Conservation (phyloP, 2,797 vertebrate genomes). For the Atherinosoma microstoma region DNA sequence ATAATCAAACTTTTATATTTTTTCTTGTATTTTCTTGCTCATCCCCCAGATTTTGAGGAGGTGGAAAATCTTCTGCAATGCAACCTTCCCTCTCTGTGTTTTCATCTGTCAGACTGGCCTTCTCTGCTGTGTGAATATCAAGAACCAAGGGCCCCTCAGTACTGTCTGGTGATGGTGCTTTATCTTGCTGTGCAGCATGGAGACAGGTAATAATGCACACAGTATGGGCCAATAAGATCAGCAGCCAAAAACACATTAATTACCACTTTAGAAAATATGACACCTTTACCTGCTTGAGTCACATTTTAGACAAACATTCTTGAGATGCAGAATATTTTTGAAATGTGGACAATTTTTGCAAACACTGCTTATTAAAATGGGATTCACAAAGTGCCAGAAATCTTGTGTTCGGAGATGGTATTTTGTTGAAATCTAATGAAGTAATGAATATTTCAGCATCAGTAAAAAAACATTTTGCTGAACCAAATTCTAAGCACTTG, state of each 20-base stretch:
- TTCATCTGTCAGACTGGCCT: slow-evolving; percentile 84
- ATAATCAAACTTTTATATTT: slow-evolving; percentile 13
- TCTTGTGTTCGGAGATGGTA: background rate
- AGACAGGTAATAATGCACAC: slow-evolving; percentile 85
- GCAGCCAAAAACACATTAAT: background rate
- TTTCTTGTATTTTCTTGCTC: slow-evolving; percentile 21
- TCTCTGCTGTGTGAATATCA: slow-evolving; percentile 82
- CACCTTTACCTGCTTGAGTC: background rate
- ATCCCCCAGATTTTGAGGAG: slow-evolving; percentile 79
- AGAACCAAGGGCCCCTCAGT: slow-evolving; percentile 83
- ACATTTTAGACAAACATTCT: slow-evolving; percentile 11
- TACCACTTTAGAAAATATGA: background rate
- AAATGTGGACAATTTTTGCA: background rate
- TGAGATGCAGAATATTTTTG: background rate
- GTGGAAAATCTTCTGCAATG: slow-evolving; percentile 84
- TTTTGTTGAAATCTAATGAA: slow-evolving; percentile 29
- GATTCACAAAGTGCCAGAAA: background rate
- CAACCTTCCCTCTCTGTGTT: slow-evolving; percentile 86
- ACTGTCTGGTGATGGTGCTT: slow-evolving; percentile 87
- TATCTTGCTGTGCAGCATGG: slow-evolving; percentile 85
- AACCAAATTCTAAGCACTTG: slow-evolving; percentile 17
- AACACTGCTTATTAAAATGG: slow-evolving; percentile 1
- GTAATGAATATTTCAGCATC: slow-evolving; percentile 31
- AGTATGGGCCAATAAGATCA: background rate
- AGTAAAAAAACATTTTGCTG: slow-evolving; percentile 18